Evolutionary conservation across 2,888 invertebrate species (phyloP).

Genomic region (Cataglyphis albicans): DNA sequence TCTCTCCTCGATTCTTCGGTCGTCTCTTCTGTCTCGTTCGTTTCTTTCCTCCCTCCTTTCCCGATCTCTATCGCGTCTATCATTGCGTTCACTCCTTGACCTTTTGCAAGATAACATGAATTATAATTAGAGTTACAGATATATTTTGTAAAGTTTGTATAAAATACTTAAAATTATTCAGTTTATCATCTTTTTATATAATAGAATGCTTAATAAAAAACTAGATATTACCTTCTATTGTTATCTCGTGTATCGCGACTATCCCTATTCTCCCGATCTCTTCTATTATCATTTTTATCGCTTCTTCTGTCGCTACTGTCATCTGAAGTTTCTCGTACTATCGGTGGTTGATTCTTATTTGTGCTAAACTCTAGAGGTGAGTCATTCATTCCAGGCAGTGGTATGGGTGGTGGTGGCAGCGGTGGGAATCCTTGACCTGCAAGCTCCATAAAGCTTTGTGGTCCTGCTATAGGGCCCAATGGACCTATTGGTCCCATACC

Average conservation of each 20-base stretch:
- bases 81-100: constrained; percentile 82
- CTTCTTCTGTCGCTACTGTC: constrained; percentile 80
- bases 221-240: constrained; percentile 81
- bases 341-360: constrained; percentile 88
- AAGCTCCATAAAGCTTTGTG: constrained; percentile 85
- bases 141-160: not conserved
- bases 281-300: constrained; percentile 83
- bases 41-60: constrained; percentile 81
- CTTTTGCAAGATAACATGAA: constrained; percentile 66
- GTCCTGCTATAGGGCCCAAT: constrained; percentile 80
- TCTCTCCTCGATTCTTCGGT: constrained; percentile 83
- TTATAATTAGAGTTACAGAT: constrained; percentile 2
- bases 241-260: constrained; percentile 85
- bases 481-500: constrained; percentile 84
- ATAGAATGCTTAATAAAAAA: not conserved
- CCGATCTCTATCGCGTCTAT: constrained; percentile 86
- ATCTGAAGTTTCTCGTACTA: constrained; percentile 85
- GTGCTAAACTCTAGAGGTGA: constrained; percentile 89
- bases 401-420: constrained; percentile 82
- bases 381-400: constrained; percentile 88
- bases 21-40: constrained; percentile 82
- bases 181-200: not conserved
- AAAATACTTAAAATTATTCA: not conserved
- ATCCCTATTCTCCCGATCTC: constrained; percentile 85
- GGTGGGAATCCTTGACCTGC: constrained; percentile 84